Conservation (phyloP, 2,797 vertebrate genomes). For the Poliocrania exsul region DNA sequence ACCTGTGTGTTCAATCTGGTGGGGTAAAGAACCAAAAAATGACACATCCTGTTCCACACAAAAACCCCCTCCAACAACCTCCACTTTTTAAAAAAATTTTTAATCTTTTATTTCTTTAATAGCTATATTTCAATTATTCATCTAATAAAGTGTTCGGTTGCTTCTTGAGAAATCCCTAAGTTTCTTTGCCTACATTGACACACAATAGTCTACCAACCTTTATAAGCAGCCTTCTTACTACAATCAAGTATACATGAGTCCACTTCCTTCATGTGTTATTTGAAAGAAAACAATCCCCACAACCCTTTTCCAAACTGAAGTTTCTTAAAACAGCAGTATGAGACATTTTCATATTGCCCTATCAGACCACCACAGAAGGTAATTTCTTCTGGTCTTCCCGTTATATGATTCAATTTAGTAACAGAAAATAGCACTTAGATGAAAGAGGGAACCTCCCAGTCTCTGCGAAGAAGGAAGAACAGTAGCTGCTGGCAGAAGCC, state of each 20-base stretch:
- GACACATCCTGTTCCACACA: accelerated
- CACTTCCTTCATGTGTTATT: not conserved
- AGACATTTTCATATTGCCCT: not conserved
- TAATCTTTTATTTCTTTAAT: too few relatives aligned
- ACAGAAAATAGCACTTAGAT: not conserved
- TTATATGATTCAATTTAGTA: not conserved
- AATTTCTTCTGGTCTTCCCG: not conserved
- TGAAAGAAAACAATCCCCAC: not conserved
- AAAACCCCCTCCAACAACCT: accelerated
- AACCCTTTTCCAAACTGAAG: not conserved
- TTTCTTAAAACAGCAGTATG: not conserved
- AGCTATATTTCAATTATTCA: not conserved
- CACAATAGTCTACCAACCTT: not conserved
- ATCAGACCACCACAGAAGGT: not conserved
- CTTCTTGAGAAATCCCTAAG: not conserved
- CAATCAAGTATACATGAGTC: not conserved
- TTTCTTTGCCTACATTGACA: not conserved
- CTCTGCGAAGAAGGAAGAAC: not conserved
- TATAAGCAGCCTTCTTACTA: not conserved
- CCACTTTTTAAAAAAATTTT: too few relatives aligned
- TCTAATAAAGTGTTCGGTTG: not conserved
- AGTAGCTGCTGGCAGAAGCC: not conserved
- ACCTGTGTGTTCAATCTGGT: not conserved
- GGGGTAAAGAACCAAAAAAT: not conserved
- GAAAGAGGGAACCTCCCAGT: not conserved